Evolutionary conservation across 2,113 vertebrate genomes (phyloP).

Genomic region (Salvelinus alpinus): DNA sequence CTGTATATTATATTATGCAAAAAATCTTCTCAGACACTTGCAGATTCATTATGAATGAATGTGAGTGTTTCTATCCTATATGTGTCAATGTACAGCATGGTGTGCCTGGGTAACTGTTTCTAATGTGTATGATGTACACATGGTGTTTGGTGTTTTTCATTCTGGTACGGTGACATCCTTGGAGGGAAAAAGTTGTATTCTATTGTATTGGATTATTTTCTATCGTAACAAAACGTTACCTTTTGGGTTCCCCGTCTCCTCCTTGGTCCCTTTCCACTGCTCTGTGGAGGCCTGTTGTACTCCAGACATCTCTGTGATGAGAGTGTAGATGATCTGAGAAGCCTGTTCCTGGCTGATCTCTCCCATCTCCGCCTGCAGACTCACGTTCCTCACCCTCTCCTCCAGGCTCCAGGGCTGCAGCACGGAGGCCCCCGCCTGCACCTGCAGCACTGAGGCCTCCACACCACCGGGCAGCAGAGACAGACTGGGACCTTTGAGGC

Average conservation of each 20-base stretch:
- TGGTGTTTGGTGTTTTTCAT: too few species aligned
- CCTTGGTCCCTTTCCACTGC: slow-evolving; percentile 60
- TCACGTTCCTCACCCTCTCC: slow-evolving; percentile 82
- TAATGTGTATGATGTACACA: too few species aligned
- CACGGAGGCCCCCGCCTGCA: slow-evolving; percentile 32
- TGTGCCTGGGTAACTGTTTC: too few species aligned
- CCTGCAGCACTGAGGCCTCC: slow-evolving; percentile 49
- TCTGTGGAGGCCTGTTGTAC: slow-evolving; percentile 48
- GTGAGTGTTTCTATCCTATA: too few species aligned
- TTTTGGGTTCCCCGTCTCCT: slow-evolving; percentile 42
- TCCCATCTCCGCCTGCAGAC: slow-evolving; percentile 76
- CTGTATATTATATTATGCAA: too few species aligned
- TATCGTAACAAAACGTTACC: slow-evolving; percentile 22
- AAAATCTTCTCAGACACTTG: too few species aligned
- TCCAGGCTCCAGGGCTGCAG: slow-evolving; percentile 61
- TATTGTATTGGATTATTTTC: too few species aligned
- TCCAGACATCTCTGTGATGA: slow-evolving; percentile 74
- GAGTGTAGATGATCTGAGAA: slow-evolving; percentile 77
- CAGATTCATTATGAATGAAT: too few species aligned
- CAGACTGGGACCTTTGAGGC: neutral
- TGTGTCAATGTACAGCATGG: too few species aligned
- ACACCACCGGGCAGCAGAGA: slow-evolving; percentile 47
- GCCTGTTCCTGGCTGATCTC: slow-evolving; percentile 79
- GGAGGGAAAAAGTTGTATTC: too few species aligned
- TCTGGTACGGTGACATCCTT: too few species aligned